Conservation (phyloP, 2,113 vertebrate species). For the Haplochromis burtoni region DNA sequence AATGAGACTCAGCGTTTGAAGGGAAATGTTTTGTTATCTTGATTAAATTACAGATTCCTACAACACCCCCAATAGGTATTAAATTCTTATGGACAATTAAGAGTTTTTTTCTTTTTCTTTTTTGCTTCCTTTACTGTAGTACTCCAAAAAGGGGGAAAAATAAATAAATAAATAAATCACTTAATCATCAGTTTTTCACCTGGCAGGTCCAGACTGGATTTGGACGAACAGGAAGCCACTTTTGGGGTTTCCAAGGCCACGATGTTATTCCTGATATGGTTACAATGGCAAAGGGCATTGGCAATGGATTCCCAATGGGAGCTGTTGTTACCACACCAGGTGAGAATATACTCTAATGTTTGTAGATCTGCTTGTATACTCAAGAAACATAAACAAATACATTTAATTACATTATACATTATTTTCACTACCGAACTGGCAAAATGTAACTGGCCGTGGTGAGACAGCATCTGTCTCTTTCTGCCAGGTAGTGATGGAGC, state of each 20-base stretch:
- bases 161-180: not conserved
- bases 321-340: slow-evolving; percentile 88
- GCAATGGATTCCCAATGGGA: slow-evolving; percentile 95
- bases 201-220: slow-evolving; percentile 93
- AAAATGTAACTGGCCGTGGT: not conserved
- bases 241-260: slow-evolving; percentile 93
- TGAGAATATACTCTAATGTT: slow-evolving; percentile 29
- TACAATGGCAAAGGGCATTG: slow-evolving; percentile 93
- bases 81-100: not conserved
- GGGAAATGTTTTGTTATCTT: not conserved
- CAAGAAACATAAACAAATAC: not conserved
- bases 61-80: not conserved
- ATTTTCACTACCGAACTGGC: not conserved
- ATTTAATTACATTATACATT: not conserved
- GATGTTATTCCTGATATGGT: slow-evolving; percentile 87
- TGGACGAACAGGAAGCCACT: slow-evolving; percentile 87
- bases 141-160: not conserved
- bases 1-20: not conserved
- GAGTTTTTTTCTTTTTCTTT: fast-evolving
- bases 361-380: not conserved
- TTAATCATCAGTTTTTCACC: slow-evolving; percentile 44
- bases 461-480: not conserved
- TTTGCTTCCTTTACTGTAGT: not conserved
- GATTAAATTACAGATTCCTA: not conserved
- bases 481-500: not conserved